These are phyloP conservation scores for Scarus forsteni DNA, from an alignment of 2,797 vertebrate genomes.

Conservation along the genomic window DNA sequence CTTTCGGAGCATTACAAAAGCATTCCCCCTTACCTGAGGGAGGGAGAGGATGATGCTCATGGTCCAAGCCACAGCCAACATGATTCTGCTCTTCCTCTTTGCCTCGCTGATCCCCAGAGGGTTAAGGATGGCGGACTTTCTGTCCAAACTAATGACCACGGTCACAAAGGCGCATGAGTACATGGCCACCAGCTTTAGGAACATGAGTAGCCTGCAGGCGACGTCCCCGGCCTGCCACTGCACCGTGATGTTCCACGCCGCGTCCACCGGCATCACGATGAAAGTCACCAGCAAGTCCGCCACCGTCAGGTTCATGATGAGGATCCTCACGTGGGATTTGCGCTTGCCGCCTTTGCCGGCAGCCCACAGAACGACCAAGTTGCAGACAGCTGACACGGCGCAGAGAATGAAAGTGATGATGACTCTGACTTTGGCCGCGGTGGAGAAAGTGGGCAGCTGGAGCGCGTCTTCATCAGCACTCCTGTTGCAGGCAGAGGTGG, in stretches of 20 bases:
- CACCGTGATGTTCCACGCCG: conserved; percentile 88
- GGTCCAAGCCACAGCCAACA: conserved; percentile 86
- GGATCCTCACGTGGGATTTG: conserved; percentile 86
- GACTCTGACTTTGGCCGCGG: conserved; percentile 86
- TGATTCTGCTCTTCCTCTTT: conserved; percentile 86
- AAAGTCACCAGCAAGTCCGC: conserved; percentile 88
- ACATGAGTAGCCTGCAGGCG: conserved; percentile 87
- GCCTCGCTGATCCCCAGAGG: conserved; percentile 87
- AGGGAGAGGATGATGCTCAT: conserved; percentile 84
- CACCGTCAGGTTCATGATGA: conserved; percentile 86
- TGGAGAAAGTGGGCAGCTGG: conserved; percentile 87
- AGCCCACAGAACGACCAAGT: conserved; percentile 84
- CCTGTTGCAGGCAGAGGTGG: conserved; percentile 56
- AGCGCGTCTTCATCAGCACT: conserved; percentile 67
- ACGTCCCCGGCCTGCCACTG: conserved; percentile 87
- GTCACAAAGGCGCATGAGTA: conserved; percentile 88
- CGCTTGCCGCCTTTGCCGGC: conserved; percentile 81
- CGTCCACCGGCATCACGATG: conserved; percentile 89
- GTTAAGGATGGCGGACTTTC: conserved; percentile 87
- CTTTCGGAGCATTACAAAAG: neutral
- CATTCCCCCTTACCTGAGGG: conserved; percentile 82
- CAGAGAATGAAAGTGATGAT: conserved; percentile 86
- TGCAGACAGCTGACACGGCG: conserved; percentile 82
- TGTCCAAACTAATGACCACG: conserved; percentile 87
- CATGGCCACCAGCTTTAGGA: conserved; percentile 88